Evolutionary conservation across 2,113 vertebrate genomes (phyloP), one percentile per base, ranked within the genome.

Genomic region (Siphamia tubifer): DNA sequence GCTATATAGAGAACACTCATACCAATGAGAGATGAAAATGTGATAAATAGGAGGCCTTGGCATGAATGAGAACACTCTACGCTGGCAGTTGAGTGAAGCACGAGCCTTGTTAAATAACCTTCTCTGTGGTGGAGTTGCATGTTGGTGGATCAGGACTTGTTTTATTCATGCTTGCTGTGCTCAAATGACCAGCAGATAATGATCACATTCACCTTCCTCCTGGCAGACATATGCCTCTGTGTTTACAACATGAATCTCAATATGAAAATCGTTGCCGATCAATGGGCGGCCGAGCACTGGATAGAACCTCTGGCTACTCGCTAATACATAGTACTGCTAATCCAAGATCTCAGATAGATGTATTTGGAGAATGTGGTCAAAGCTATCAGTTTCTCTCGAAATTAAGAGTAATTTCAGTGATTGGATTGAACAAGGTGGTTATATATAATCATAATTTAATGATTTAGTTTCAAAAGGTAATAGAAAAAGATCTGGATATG

Each of bases 131-230:
- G 47, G 70, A 81, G 64, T 53, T 70, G 67, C 63, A 62, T 57
- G 69, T 48, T 45, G 57, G 52, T 23, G 67, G 77, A 76, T 77
- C 72, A 63, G 55, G 68, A 35, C 49, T 77, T 87, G 76, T 82
- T 91, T 90, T 84, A 87, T 90, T 91, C 78, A 84, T 79, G 75
- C 38, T 38, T 43, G 64, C 32, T 10, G 32, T 61, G 74, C 68
- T 82, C 49, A 64, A 69, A 83, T 80, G 85, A 83, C 84, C 80
- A 69, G 53, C 31, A 68, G 78, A 89, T 92, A 92, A 92, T 84
- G 79, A 90, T 81, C 75, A 8, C 44, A 54, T 72, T 91, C 87
- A 90, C 87, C 89, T 91, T 90, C 87, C 86, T 90, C 77, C 87
- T 85, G 88, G 90, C 91, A 73, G 71, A 74, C 81, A 45, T 69